Base-by-base conservation (phyloP, 35 echinoderm and acorn worm genomes). In the Eucidaris tribuloides region DNA sequence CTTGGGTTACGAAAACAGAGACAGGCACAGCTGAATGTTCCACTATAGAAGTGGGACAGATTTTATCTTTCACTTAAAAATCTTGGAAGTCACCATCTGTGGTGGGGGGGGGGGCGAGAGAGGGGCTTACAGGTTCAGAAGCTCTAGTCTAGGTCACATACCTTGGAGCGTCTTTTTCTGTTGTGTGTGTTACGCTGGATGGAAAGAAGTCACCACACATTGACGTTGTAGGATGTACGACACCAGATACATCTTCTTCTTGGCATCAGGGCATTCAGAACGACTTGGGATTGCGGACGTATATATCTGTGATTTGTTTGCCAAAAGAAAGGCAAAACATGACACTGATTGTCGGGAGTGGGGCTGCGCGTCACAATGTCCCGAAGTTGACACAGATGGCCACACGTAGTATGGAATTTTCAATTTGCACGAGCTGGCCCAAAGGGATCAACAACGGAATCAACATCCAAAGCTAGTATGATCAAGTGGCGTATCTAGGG, bases 121-220 rank as follows among this genome's bases (percentile, higher is more conserved):
- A 58, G 19, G 25, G 3, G 1, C 19, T 20, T 58, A 18, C 54
- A 18, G 30, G 0, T 23, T 5, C 30, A 29, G 22, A 7, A 5
- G 30, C 5, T n/a, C 5, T n/a, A 60, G 22, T 60, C 30, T 13
- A 29, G 0, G 13, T 13, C 29, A 42, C 76, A 46, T 64, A 80
- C 85, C 23, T 23, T 87, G n/a, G 39, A 55, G 46, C 2, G 85
- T 87, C 40, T 80, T 77, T 46, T 90, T 90, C 38, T 82, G 48
- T 17, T n/a, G n/a, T 79, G 88, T 14, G 88, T 90, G 80, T 90
- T 90, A 22, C 88, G 59, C 54, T 83, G 83, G 45, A 90, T 90
- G n/a, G 46, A 90, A 90, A 19, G 88, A 90, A 3, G 80, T 44
- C 29, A 90, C 65, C 46, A 83, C 58, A 2, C 88, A 77, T 83